phyloP scores from a whole-genome alignment of 2,797 vertebrate species.

The Centroberyx gerrardi region DNA sequence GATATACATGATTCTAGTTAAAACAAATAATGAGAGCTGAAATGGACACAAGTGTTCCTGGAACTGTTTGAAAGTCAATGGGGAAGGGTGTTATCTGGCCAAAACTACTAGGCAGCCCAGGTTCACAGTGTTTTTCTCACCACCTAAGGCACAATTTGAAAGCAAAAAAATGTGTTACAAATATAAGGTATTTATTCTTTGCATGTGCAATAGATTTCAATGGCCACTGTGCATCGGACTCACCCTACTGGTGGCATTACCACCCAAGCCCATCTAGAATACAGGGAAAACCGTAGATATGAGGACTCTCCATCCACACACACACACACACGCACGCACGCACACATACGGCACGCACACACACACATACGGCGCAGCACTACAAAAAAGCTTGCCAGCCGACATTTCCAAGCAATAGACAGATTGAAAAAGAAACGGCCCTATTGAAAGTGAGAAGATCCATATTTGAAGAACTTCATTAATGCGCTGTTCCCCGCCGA shows the following conservation, averaged over 20 bases:
- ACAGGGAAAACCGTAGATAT: constrained; percentile 25
- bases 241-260: neutral
- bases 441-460: constrained; percentile 73
- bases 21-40: too few species aligned
- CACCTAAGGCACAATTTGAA: neutral
- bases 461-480: constrained; percentile 83
- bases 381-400: constrained; percentile 60
- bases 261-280: neutral
- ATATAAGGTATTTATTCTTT: constrained; percentile 6
- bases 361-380: constrained; percentile 26
- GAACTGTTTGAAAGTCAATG: too few species aligned
- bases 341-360: neutral
- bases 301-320: constrained; percentile 23
- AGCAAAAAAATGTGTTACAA: neutral
- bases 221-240: neutral
- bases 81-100: neutral
- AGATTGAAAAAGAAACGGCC: constrained; percentile 71
- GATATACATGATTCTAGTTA: too few species aligned
- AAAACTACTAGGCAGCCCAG: neutral
- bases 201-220: constrained; percentile 10
- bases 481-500: constrained; percentile 78
- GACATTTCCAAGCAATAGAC: constrained; percentile 69
- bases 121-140: constrained; percentile 1
- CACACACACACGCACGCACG: neutral
- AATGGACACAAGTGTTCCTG: too few species aligned